A percentile compares a stretch with the other conserved stretches of the same genome.
Conservation (phyloP, 2,797 vertebrate species). For the Onychomys arenicola region DNA sequence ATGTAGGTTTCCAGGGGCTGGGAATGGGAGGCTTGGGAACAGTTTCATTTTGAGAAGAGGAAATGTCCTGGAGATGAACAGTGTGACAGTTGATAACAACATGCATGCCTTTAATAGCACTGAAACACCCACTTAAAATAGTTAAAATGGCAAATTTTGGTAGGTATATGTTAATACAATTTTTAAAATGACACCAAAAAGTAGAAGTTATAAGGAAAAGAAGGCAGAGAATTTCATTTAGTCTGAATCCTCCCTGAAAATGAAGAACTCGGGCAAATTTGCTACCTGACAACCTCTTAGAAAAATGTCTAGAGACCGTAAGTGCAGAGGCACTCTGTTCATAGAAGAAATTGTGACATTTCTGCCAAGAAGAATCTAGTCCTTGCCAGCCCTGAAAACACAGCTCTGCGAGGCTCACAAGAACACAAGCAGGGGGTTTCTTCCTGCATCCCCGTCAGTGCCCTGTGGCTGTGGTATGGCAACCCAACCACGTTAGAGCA, state of each 20-base stretch:
- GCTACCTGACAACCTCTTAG: neutral
- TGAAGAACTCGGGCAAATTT: neutral
- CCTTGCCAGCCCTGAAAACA: neutral
- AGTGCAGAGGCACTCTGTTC: neutral
- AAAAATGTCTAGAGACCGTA: conserved; percentile 6
- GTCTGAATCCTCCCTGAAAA: neutral
- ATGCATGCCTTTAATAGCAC: neutral
- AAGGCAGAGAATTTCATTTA: conserved; percentile 21
- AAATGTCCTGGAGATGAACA: neutral
- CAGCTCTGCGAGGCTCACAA: neutral
- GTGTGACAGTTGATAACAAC: neutral
- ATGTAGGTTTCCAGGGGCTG: neutral
- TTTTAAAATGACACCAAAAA: neutral
- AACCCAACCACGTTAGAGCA: neutral
- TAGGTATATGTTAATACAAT: neutral
- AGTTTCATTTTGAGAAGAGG: conserved; percentile 11
- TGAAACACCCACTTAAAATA: neutral
- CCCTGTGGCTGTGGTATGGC: neutral
- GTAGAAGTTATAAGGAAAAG: conserved; percentile 13
- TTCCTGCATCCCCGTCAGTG: neutral
- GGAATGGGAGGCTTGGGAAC: no score
- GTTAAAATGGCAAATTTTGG: neutral
- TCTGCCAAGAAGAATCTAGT: neutral
- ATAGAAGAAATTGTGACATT: neutral
- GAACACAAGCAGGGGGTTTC: neutral